A percentile compares a stretch with the other conserved stretches of the same genome.
Conservation (phyloP, 2,888 invertebrate species). For the Torymus texanus region DNA sequence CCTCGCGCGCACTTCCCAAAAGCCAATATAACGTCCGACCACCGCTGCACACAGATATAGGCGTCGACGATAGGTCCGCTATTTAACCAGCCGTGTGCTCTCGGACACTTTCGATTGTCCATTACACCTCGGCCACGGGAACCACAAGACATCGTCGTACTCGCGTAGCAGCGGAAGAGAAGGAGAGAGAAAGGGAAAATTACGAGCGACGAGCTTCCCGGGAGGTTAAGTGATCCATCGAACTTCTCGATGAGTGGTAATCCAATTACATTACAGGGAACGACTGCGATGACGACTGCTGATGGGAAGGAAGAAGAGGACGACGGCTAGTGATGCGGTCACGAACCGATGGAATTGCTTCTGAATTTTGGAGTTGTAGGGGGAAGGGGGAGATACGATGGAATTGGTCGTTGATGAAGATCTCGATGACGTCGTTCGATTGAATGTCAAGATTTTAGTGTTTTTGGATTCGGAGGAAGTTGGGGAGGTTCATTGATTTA, state of each 20-base stretch:
- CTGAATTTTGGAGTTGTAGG: too few relatives aligned
- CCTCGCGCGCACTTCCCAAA: neutral
- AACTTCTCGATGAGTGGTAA: slow-evolving; percentile 17
- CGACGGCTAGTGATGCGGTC: too few relatives aligned
- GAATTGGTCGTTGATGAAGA: too few relatives aligned
- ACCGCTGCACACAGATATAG: neutral
- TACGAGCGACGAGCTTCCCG: neutral
- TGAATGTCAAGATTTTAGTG: too few relatives aligned
- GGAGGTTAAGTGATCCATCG: slow-evolving; percentile 28
- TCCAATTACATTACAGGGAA: slow-evolving; percentile 24
- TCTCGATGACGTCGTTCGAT: too few relatives aligned
- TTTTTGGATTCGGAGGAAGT: too few relatives aligned
- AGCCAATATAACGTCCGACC: neutral
- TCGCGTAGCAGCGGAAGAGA: too few relatives aligned
- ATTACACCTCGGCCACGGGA: neutral
- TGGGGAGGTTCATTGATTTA: too few relatives aligned
- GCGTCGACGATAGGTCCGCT: neutral
- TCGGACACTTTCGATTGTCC: slow-evolving; percentile 37
- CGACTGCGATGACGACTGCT: slow-evolving; percentile 6
- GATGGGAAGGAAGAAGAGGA: slow-evolving; percentile 8
- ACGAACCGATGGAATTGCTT: too few relatives aligned
- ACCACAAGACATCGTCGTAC: too few relatives aligned
- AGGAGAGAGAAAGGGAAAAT: neutral
- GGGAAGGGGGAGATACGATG: too few relatives aligned
- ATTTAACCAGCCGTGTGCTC: neutral